A percentile compares a stretch with the other conserved stretches of the same genome.
phyloP scores from a whole-genome alignment of 2,113 vertebrate species.

The Eubucco bourcierii region DNA sequence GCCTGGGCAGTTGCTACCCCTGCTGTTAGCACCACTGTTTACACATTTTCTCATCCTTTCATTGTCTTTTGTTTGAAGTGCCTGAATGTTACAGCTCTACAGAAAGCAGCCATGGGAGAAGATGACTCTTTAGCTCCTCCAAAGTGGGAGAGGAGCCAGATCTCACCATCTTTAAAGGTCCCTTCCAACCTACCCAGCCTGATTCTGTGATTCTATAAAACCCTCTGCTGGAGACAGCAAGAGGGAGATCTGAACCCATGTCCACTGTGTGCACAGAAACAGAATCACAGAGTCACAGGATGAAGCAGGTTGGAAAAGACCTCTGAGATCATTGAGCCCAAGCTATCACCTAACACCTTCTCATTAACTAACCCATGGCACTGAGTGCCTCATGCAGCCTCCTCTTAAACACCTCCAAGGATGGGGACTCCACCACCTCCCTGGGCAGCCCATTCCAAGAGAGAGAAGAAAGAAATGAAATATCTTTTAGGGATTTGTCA shows the following conservation, averaged over 20 bases:
- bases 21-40: background rate
- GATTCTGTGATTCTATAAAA: background rate
- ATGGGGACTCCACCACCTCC: too few relatives aligned
- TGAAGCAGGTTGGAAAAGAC: too few relatives aligned
- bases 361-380: too few relatives aligned
- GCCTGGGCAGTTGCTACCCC: background rate
- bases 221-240: background rate
- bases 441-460: background rate
- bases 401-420: too few relatives aligned
- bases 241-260: background rate
- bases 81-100: background rate
- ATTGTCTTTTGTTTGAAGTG: background rate
- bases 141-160: background rate
- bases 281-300: background rate
- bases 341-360: too few relatives aligned
- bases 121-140: fast-evolving
- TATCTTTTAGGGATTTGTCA: background rate
- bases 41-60: background rate
- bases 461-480: background rate
- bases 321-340: too few relatives aligned
- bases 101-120: background rate
- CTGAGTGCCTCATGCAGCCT: too few relatives aligned
- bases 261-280: background rate
- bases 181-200: too few relatives aligned
- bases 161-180: background rate